Percentiles rank a stretch among this genome's conserved stretches.
Conservation (phyloP, 2,113 vertebrate species). For the Silurus meridionalis region DNA sequence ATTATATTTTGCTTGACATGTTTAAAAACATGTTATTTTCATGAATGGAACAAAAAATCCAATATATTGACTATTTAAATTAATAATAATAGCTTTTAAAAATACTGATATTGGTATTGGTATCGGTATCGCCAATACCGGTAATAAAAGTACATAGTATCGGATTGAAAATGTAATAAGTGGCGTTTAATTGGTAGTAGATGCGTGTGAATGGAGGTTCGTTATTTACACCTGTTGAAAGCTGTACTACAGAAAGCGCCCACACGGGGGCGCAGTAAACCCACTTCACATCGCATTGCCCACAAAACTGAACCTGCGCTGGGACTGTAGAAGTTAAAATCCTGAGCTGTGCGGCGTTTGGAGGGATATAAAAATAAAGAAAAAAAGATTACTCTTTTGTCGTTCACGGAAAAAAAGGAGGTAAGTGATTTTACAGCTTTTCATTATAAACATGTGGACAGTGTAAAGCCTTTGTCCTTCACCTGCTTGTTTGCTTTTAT, state of each 20-base stretch:
- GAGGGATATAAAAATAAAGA: neutral
- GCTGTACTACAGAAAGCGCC: neutral
- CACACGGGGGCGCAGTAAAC: constrained; percentile 10
- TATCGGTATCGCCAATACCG: too few species aligned
- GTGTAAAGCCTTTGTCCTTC: neutral
- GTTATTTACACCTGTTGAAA: constrained; percentile 39
- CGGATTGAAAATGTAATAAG: neutral
- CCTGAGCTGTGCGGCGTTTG: constrained; percentile 9
- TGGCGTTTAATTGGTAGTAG: neutral
- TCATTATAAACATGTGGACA: neutral
- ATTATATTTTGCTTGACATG: too few species aligned
- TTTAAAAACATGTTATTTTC: too few species aligned
- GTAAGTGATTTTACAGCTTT: constrained; percentile 40
- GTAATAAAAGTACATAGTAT: neutral
- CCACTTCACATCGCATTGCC: neutral
- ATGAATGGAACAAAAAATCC: too few species aligned
- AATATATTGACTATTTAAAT: too few species aligned
- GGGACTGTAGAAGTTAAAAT: constrained; percentile 34
- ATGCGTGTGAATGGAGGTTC: too few species aligned
- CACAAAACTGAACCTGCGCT: neutral
- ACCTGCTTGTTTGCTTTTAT: neutral
- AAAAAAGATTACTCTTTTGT: too few species aligned
- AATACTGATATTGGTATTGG: too few species aligned
- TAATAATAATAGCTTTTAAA: too few species aligned
- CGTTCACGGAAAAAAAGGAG: neutral